Conservation (phyloP, 2,113 vertebrate species). For the Nettapus auritus region DNA sequence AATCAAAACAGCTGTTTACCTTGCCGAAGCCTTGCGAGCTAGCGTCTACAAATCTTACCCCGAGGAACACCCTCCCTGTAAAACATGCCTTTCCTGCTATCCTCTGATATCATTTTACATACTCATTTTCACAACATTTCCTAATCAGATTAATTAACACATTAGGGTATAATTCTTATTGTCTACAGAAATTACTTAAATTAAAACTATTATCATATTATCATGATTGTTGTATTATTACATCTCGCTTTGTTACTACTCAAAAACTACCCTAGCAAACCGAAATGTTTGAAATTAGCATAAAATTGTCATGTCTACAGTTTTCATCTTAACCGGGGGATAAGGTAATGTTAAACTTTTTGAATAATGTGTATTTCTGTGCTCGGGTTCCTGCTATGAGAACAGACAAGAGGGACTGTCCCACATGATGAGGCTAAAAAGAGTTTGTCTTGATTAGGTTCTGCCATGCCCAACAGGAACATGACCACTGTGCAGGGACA, state of each 20-base stretch:
- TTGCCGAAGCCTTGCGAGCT: neutral
- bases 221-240: slow-evolving; percentile 40
- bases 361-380: neutral
- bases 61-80: neutral
- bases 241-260: slow-evolving; percentile 36
- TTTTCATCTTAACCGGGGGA: neutral
- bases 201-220: slow-evolving; percentile 65
- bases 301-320: neutral
- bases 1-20: slow-evolving; percentile 66
- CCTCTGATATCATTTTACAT: neutral
- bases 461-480: neutral
- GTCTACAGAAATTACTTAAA: slow-evolving; percentile 66
- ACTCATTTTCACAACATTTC: slow-evolving; percentile 31
- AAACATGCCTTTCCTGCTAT: neutral
- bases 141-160: slow-evolving; percentile 60
- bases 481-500: neutral
- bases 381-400: neutral
- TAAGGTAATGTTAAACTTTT: neutral
- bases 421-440: neutral
- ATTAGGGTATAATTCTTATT: slow-evolving; percentile 64
- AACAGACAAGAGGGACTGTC: neutral
- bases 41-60: slow-evolving; percentile 45
- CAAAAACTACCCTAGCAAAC: slow-evolving; percentile 14
- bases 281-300: neutral
- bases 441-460: neutral